Base-by-base conservation (phyloP, 2,113 vertebrate genomes). In the Oceanodroma tethys region DNA sequence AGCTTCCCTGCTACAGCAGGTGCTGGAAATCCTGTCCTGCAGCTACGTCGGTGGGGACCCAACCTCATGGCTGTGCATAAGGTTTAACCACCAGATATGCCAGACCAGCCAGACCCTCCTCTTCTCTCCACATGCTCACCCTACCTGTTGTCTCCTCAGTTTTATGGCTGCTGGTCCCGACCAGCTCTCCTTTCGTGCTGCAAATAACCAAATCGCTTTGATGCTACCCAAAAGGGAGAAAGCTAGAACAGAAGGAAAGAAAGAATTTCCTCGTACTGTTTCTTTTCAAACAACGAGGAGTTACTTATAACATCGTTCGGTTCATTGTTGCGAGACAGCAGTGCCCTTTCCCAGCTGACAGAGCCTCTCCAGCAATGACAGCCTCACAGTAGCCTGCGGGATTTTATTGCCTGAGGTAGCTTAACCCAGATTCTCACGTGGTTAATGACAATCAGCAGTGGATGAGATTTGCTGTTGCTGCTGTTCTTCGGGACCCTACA, bases 371-470 rank as follows among this genome's bases (percentile, higher is more conserved):
- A 17, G 79, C 95, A 80, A 10, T 1, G 55, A 40, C 58, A 91
- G 66, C 78, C 67, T 62, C 1, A 0, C 59, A 50, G 52, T 1
- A 86, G 86, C 90, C 86, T 74, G 75, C 55, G n/a, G 95, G 47
- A 63, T 45, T 93, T 81, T 56, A 53, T 71, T 16, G 80, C 84
- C 92, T 68, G 88, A 47, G 88, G 75, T 73, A 55, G 65, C 82
- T 84, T 96, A 94, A 93, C 96, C 95, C 83, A 92, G 72, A 95
- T 96, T 92, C 83, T 93, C 80, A 8, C 11, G 50, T 23, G 25
- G 52, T 71, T 91, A 84, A 91, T 87, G 83, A 60, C 94, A 89
- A 84, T 26, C 83, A 48, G 65, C 65, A 45, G 75, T 8, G 43
- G 74, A 34, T 63, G 85, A 91, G 71, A 75, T 86, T 42, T 58